phyloP scores from a whole-genome alignment of 2,113 vertebrate genomes.

The Serranochromis macrocephalus region DNA sequence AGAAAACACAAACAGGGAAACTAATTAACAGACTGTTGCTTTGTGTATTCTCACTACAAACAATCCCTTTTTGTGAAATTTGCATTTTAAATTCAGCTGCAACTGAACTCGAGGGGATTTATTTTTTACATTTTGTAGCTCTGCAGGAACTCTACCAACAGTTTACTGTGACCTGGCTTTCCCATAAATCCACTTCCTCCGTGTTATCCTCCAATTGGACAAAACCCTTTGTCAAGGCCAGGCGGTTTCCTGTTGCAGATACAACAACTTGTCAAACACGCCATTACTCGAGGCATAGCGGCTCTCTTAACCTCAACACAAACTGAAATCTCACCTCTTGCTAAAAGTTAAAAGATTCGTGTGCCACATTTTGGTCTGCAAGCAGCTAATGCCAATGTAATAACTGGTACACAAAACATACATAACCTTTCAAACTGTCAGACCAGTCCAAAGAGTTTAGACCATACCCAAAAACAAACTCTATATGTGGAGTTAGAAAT shows the following conservation, averaged over 20 bases:
- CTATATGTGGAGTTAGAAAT: not conserved
- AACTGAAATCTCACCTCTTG: not conserved
- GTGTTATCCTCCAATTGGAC: not conserved
- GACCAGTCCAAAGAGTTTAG: not conserved
- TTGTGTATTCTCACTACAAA: not conserved
- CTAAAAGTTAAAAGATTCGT: not conserved
- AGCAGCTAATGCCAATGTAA: not conserved
- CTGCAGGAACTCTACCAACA: not conserved
- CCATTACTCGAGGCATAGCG: not conserved
- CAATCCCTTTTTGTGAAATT: not conserved
- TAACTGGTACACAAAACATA: not conserved
- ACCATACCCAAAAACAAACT: not conserved
- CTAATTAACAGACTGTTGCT: not conserved
- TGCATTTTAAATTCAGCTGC: not conserved
- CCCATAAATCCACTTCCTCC: slow-evolving; percentile 1
- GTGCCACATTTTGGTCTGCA: not conserved
- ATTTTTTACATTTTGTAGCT: not conserved
- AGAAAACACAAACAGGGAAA: not conserved
- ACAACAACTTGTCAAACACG: not conserved
- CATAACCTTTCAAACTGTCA: not conserved
- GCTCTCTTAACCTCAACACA: not conserved
- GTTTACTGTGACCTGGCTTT: not conserved
- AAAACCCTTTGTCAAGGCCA: slow-evolving; percentile 20
- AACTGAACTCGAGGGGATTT: not conserved
- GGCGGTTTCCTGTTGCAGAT: slow-evolving; percentile 35